Percentiles rank a stretch among this genome's conserved stretches.
These are phyloP conservation scores for Sebastolobus altivelis DNA, from an alignment of 2,797 vertebrate genomes.

Conservation along the genomic window DNA sequence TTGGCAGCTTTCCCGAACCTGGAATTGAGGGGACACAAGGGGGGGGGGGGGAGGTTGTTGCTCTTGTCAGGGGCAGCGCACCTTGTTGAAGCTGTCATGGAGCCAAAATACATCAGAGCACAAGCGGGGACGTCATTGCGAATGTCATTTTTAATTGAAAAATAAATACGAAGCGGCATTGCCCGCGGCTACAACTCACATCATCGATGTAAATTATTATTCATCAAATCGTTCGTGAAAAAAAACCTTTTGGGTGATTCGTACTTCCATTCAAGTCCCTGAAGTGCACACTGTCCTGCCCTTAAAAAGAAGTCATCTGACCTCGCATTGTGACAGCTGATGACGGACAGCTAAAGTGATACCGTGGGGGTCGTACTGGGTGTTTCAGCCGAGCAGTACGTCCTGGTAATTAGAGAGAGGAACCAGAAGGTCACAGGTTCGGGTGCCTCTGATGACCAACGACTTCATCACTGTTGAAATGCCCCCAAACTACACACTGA, in stretches of 20 bases:
- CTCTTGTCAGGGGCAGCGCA: slow-evolving; percentile 57
- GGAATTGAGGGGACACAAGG: slow-evolving; percentile 65
- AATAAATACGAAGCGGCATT: slow-evolving; percentile 70
- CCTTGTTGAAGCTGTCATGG: slow-evolving; percentile 70
- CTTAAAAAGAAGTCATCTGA: slow-evolving; percentile 28
- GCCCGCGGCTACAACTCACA: slow-evolving; percentile 40
- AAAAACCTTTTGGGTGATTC: neutral
- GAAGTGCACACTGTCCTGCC: slow-evolving; percentile 42
- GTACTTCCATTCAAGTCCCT: slow-evolving; percentile 26
- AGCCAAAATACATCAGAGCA: slow-evolving; percentile 66
- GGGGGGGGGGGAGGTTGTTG: slow-evolving; percentile 54
- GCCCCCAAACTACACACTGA: slow-evolving; percentile 28
- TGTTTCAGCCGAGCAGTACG: slow-evolving; percentile 6
- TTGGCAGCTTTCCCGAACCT: slow-evolving; percentile 73
- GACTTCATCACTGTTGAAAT: slow-evolving; percentile 27
- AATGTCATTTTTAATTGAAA: slow-evolving; percentile 78
- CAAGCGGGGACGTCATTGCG: slow-evolving; percentile 49
- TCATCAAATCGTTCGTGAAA: slow-evolving; percentile 34
- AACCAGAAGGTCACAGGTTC: slow-evolving; percentile 44
- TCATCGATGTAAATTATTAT: slow-evolving; percentile 48
- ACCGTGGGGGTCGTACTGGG: slow-evolving; percentile 27
- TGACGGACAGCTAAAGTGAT: slow-evolving; percentile 44
- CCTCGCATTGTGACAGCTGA: slow-evolving; percentile 36
- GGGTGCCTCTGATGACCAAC: slow-evolving; percentile 30
- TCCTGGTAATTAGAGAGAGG: slow-evolving; percentile 46